A percentile compares a stretch with the other conserved stretches of the same genome.
Evolutionary conservation across 2,113 vertebrate species (phyloP).

Genomic region (Sardina pilchardus): DNA sequence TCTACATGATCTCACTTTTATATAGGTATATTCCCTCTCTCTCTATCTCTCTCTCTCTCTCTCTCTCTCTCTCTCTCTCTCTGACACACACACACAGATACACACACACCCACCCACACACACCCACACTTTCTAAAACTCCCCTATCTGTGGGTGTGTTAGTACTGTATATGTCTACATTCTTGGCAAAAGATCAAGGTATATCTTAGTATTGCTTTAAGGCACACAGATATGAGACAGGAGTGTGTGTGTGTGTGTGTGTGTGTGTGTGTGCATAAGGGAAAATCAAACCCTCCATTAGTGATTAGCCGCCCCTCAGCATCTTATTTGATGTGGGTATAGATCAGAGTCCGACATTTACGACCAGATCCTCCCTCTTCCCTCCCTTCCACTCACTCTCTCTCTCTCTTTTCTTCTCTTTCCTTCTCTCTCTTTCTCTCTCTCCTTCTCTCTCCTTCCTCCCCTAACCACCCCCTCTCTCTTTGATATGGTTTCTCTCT

Average conservation of each 20-base stretch:
- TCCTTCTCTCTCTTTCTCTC: background rate
- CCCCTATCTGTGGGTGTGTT: background rate
- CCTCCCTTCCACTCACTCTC: background rate
- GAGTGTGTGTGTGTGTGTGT: conserved; percentile 66
- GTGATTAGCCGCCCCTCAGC: conserved; percentile 31
- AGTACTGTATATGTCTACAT: conserved; percentile 55
- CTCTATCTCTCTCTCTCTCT: background rate
- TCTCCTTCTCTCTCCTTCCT: background rate
- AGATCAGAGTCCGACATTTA: conserved; percentile 51
- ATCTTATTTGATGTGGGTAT: conserved; percentile 75
- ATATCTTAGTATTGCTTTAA: conserved; percentile 69
- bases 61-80: conserved; percentile 15
- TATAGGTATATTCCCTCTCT: background rate
- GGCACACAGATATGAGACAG: conserved; percentile 55
- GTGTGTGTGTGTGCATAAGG: conserved; percentile 72
- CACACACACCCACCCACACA: too few species aligned
- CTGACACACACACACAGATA: too few species aligned
- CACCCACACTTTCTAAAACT: conserved; percentile 30
- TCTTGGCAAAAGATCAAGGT: conserved; percentile 78
- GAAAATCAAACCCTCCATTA: conserved; percentile 58
- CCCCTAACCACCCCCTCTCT: background rate
- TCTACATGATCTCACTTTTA: background rate
- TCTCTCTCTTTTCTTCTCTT: background rate
- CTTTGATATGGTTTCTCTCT: background rate
- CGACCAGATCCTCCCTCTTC: conserved; percentile 25